Conservation (phyloP, 2,888 invertebrate genomes). For the Neria commutata region DNA sequence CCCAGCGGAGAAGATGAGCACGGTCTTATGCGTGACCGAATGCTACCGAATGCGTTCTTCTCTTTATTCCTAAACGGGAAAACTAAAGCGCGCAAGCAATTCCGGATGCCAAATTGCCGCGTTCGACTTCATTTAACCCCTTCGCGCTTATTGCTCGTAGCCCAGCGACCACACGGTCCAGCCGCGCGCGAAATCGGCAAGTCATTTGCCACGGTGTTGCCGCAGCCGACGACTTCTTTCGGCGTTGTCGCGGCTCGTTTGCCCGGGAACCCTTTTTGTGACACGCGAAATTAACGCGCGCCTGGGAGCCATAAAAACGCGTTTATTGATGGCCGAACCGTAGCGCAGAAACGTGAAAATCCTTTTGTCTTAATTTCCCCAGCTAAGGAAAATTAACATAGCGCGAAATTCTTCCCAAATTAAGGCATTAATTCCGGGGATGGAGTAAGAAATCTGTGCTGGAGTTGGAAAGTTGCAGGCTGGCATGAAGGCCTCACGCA, state of each 20-base stretch:
- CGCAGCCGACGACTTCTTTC: neutral
- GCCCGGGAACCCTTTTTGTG: constrained; percentile 20
- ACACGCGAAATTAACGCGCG: constrained; percentile 43
- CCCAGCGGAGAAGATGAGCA: too few species aligned
- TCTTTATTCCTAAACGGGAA: too few species aligned
- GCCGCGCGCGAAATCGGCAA: constrained; percentile 1
- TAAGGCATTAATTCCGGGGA: neutral
- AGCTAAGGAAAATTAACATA: neutral
- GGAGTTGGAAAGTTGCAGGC: too few species aligned
- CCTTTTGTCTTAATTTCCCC: constrained; percentile 34
- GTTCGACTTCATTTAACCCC: constrained; percentile 59
- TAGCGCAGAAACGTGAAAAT: constrained; percentile 34
- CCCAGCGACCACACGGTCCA: neutral
- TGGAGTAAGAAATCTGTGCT: too few species aligned
- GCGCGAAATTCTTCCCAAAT: neutral
- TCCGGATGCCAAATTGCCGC: constrained; percentile 40
- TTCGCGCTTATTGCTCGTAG: constrained; percentile 26
- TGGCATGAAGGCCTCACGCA: too few species aligned
- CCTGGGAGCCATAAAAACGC: constrained; percentile 47
- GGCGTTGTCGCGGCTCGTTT: constrained; percentile 28
- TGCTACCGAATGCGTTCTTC: too few species aligned
- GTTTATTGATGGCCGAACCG: constrained; percentile 46
- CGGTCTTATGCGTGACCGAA: too few species aligned
- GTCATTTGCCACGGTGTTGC: constrained; percentile 14
- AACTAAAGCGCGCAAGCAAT: constrained; percentile 3